These are phyloP conservation scores for Pseudonaja textilis DNA, from an alignment of 2,113 vertebrate species.

Conservation along the genomic window DNA sequence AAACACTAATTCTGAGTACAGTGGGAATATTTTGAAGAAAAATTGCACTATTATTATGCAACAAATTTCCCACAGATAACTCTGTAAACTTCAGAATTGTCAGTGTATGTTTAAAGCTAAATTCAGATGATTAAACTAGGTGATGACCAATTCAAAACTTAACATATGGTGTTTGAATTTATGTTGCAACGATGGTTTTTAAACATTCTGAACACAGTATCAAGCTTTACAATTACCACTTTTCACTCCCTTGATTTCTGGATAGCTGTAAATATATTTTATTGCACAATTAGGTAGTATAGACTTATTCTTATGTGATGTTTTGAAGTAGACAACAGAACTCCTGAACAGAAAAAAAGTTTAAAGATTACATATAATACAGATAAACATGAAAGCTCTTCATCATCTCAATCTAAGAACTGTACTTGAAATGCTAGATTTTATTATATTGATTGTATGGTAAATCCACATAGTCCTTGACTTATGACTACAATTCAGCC, in stretches of 20 bases:
- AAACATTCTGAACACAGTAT: not conserved
- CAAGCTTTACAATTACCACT: not conserved
- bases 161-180: not conserved
- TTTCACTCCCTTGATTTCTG: not conserved
- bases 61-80: not conserved
- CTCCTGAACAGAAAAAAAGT: not conserved
- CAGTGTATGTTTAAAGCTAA: not conserved
- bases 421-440: not conserved
- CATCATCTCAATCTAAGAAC: not conserved
- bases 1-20: not conserved
- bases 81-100: not conserved
- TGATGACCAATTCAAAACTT: not conserved
- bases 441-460: not conserved
- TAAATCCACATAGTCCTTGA: not conserved
- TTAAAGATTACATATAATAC: not conserved
- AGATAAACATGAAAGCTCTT: not conserved
- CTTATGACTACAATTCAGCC: not conserved
- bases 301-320: not conserved
- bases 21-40: not conserved
- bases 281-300: not conserved
- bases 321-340: constrained; percentile 3
- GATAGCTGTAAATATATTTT: not conserved
- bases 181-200: not conserved
- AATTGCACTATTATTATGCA: not conserved
- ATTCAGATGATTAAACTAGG: not conserved